Percentiles rank a stretch among this genome's conserved stretches.
Conservation (phyloP, 2,888 invertebrate genomes). For the Shargacucullia verbasci region DNA sequence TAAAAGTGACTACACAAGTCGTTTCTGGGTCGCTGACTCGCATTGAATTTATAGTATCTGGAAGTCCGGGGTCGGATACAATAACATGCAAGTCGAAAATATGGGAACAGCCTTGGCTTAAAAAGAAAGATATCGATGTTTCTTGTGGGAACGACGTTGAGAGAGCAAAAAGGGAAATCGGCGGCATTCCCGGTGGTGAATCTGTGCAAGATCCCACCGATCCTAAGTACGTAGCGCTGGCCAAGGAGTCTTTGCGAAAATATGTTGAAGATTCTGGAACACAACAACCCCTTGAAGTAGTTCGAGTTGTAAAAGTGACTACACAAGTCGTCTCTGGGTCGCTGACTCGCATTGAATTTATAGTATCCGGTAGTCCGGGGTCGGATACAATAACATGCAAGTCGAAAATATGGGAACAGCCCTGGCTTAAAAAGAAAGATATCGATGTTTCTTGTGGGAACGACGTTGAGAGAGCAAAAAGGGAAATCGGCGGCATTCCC, state of each 20-base stretch:
- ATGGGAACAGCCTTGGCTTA: conserved; percentile 9
- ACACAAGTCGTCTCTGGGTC: conserved; percentile 61
- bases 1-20: conserved; percentile 49
- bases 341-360: conserved; percentile 51
- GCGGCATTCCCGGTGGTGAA: conserved; percentile 1
- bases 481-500: conserved; percentile 5
- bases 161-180: neutral
- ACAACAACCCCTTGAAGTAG: conserved; percentile 28
- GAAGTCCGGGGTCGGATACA: neutral
- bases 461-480: conserved; percentile 36
- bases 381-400: conserved; percentile 29
- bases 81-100: conserved; percentile 56
- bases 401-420: conserved; percentile 50
- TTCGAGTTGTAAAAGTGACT: conserved; percentile 47
- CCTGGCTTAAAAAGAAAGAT: conserved; percentile 48
- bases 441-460: conserved; percentile 52
- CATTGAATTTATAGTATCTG: conserved; percentile 46
- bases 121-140: conserved; percentile 1
- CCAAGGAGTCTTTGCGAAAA: conserved; percentile 23
- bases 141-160: conserved; percentile 1
- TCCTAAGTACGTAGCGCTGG: conserved; percentile 5
- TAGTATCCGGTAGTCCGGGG: conserved; percentile 12
- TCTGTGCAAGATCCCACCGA: neutral
- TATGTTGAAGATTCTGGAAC: conserved; percentile 18
- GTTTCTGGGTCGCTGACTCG: conserved; percentile 44